Evolutionary conservation across 2,888 invertebrate genomes (phyloP), one percentile per base, ranked within the genome.

Genomic region (Caenorhabditis parvicauda): DNA sequence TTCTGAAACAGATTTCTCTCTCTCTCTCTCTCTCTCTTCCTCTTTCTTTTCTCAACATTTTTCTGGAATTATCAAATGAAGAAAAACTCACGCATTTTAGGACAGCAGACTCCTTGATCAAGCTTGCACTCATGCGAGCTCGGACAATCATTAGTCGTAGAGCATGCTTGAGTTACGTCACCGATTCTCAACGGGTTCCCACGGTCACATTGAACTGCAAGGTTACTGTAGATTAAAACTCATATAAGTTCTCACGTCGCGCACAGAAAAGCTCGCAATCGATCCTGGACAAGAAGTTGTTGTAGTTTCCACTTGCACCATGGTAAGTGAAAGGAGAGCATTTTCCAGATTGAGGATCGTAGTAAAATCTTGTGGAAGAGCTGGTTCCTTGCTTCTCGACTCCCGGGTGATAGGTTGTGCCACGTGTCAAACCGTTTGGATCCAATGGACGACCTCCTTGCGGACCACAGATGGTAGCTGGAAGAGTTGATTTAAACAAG

Each of bases 91-190:
- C 75, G 75, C 68, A 70, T 72, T 68, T 69, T 59, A 0, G 76
- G 76, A 52, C 76, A 76, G 58, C 76, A 76, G 9, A 76, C 75
- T 27, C 49, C 61, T 51, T 75, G 72, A 58, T 74, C 74, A 45
- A 66, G 59, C 54, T 70, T 71, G 57, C 76, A 76, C 45, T 72
- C 70, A 44, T 75, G 73, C 14, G 70, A 69, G 6, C 62, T 64
- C n/a, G 76, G 76, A 39, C 76, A 76, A 41, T 70, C 70, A 41
- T 54, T 53, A 46, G 69, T 72, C 28, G 64, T 64, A 25, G 64
- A 59, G 50, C 76, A 76, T 1, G 57, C 59, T 42, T 72, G 74
- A 9, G 70, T 72, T 19, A 67, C 67, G 50, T 72, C 74, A 6
- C 74, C 74, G 29, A 72, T 74, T 27, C 72, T 41, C 6, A 74